Conservation (phyloP, 1,140 invertebrate species). For the Pogonomyrmex barbatus region DNA sequence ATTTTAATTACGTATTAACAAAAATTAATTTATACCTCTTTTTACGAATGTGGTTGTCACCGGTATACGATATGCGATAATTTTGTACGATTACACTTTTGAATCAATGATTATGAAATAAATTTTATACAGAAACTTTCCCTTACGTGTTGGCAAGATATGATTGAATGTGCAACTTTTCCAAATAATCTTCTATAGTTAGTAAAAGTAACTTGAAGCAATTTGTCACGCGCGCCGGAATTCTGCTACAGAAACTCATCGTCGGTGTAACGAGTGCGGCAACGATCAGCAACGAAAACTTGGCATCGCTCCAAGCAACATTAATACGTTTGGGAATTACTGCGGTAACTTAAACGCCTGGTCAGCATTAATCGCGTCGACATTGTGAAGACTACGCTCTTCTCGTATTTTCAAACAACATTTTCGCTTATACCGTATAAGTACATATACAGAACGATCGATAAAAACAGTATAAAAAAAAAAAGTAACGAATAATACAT, state of each 20-base stretch:
- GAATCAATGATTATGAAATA: neutral
- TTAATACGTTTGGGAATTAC: constrained; percentile 70
- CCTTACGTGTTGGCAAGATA: neutral
- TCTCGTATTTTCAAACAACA: neutral
- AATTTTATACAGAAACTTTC: neutral
- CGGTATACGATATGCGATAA: too few relatives aligned
- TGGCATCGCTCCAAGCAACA: constrained; percentile 63
- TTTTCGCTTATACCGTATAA: too few relatives aligned
- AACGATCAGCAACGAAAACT: constrained; percentile 70
- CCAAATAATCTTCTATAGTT: constrained; percentile 16
- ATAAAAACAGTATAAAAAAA: neutral
- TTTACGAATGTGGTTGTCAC: neutral
- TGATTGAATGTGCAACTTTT: neutral
- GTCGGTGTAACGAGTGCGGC: constrained; percentile 67
- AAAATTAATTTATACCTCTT: neutral
- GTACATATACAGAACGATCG: neutral
- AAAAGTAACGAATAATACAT: neutral
- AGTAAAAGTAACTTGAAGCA: constrained; percentile 40
- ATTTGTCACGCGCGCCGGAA: constrained; percentile 51
- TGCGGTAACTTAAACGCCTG: constrained; percentile 65
- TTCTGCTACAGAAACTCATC: constrained; percentile 55
- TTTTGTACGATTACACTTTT: constrained; percentile 7
- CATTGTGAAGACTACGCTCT: neutral
- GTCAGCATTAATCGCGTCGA: constrained; percentile 60
- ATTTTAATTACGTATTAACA: neutral